phyloP scores from a whole-genome alignment of 1,140 invertebrate genomes.

The Drosophila truncata region DNA sequence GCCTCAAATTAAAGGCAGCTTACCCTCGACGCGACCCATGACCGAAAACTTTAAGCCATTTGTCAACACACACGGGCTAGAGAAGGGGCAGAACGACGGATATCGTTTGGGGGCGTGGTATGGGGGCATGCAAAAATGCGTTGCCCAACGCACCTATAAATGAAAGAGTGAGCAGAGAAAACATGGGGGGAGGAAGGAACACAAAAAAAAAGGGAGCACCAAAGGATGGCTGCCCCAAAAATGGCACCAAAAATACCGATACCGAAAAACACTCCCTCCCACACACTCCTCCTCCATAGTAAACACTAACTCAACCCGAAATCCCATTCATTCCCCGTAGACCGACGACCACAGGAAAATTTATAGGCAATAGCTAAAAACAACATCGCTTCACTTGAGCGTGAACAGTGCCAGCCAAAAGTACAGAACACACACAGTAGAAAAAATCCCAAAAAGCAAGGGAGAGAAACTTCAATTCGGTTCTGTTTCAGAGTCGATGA shows the following conservation, averaged over 20 bases:
- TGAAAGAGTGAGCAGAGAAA: slow-evolving; percentile 18
- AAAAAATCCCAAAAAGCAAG: background rate
- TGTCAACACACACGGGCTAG: slow-evolving; percentile 53
- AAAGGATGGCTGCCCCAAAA: slow-evolving; percentile 45
- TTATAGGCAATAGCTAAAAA: slow-evolving; percentile 76
- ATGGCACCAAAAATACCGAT: slow-evolving; percentile 62
- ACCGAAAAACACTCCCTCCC: background rate
- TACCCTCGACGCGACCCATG: slow-evolving; percentile 25
- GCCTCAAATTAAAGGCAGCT: slow-evolving; percentile 53
- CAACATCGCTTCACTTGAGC: slow-evolving; percentile 79
- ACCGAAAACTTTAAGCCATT: slow-evolving; percentile 69
- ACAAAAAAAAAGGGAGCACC: slow-evolving; percentile 19
- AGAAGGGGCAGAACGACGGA: background rate
- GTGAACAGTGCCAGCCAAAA: slow-evolving; percentile 71
- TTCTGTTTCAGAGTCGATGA: slow-evolving; percentile 30
- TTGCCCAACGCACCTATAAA: slow-evolving; percentile 44
- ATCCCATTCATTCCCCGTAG: slow-evolving; percentile 42
- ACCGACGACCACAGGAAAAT: slow-evolving; percentile 62
- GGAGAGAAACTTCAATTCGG: slow-evolving; percentile 33
- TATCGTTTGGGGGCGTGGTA: slow-evolving; percentile 4
- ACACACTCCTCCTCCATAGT: background rate
- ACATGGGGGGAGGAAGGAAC: background rate
- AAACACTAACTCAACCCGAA: slow-evolving; percentile 48
- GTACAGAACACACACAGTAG: slow-evolving; percentile 26
- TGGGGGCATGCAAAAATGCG: slow-evolving; percentile 63